Evolutionary conservation across 2,888 invertebrate genomes (phyloP).

Genomic region (Patella ulyssiponensis): DNA sequence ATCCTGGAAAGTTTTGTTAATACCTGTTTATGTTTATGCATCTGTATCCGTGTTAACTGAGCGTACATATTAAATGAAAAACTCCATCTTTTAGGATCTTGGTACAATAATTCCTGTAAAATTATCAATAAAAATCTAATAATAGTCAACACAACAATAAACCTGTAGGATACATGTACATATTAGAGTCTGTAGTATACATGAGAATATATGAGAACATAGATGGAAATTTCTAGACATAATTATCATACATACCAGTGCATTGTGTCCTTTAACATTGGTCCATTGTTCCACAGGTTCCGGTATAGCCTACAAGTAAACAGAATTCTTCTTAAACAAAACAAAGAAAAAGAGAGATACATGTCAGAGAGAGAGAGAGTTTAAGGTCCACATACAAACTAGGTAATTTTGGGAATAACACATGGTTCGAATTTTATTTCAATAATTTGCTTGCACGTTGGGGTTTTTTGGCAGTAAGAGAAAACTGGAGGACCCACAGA

Average conservation of each 20-base stretch:
- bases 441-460: too few species aligned
- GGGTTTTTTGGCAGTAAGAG: too few species aligned
- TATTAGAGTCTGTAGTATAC: too few species aligned
- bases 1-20: slow-evolving; percentile 32
- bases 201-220: too few species aligned
- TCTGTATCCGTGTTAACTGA: slow-evolving; percentile 66
- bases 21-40: slow-evolving; percentile 55
- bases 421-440: too few species aligned
- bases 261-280: slow-evolving; percentile 69
- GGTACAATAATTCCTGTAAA: slow-evolving; percentile 65
- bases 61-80: slow-evolving; percentile 71
- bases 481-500: too few species aligned
- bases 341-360: background rate
- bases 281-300: slow-evolving; percentile 71
- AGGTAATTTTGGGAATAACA: too few species aligned
- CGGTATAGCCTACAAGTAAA: slow-evolving; percentile 53
- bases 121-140: background rate
- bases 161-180: background rate
- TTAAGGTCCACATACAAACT: too few species aligned
- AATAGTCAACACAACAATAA: background rate
- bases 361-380: too few species aligned
- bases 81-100: slow-evolving; percentile 69
- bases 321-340: too few species aligned
- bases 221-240: too few species aligned
- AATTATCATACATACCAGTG: slow-evolving; percentile 57